Percentiles rank a stretch among this genome's conserved stretches.
phyloP scores from a whole-genome alignment of 2,113 vertebrate species.

The Miniopterus natalensis region DNA sequence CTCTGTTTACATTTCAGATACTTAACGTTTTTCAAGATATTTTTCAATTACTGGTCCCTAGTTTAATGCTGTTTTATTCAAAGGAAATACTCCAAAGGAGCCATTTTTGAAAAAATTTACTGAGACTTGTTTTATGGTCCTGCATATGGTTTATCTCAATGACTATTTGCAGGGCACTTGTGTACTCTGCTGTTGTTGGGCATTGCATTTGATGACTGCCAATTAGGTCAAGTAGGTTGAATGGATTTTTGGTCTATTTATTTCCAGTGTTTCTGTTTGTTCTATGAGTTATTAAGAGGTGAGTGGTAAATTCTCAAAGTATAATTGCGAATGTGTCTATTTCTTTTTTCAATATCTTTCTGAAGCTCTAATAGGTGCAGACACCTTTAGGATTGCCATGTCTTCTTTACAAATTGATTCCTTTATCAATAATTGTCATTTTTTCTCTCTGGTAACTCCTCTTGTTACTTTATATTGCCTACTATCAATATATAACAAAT shows the following conservation, averaged over 20 bases:
- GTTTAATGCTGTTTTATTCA: slow-evolving; percentile 2
- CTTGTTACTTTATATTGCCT: neutral
- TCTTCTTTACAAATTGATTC: neutral
- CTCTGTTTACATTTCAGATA: neutral
- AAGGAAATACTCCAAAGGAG: neutral
- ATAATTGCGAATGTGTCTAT: slow-evolving; percentile 20
- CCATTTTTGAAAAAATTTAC: neutral
- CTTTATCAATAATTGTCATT: neutral
- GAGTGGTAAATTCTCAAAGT: slow-evolving; percentile 29
- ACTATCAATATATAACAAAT: neutral
- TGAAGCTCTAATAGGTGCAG: slow-evolving; percentile 19
- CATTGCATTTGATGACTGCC: neutral
- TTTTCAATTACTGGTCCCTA: neutral
- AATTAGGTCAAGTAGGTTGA: slow-evolving; percentile 55
- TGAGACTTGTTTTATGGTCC: neutral
- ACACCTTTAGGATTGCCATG: neutral
- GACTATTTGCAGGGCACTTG: slow-evolving; percentile 3
- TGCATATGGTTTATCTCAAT: neutral
- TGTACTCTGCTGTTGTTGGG: neutral
- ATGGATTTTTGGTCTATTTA: slow-evolving; percentile 52
- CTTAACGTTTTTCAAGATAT: neutral
- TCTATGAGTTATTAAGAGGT: slow-evolving; percentile 44
- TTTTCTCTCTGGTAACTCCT: neutral
- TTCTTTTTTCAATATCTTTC: slow-evolving; percentile 30
- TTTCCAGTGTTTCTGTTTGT: slow-evolving; percentile 33